A percentile compares a stretch with the other conserved stretches of the same genome.
Conservation (phyloP, 2,888 invertebrate genomes). For the Seira musarum region DNA sequence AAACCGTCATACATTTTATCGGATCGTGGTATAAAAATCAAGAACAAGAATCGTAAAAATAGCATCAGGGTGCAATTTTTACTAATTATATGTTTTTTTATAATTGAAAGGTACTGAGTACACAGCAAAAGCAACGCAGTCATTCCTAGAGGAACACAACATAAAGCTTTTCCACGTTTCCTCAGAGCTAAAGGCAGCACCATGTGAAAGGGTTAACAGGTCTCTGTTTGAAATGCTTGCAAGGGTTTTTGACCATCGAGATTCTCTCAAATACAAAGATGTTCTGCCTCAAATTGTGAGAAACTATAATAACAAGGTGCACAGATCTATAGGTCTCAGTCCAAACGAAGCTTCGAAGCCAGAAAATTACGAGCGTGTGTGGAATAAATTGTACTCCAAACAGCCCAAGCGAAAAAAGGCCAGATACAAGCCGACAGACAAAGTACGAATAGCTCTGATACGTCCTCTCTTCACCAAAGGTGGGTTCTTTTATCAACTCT, state of each 20-base stretch:
- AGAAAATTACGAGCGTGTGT: slow-evolving; percentile 5
- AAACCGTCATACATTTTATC: slow-evolving; percentile 11
- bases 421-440: too few relatives aligned
- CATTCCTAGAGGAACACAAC: slow-evolving; percentile 12
- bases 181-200: background rate
- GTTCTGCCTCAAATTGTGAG: background rate
- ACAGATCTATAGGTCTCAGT: background rate
- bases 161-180: slow-evolving; percentile 4
- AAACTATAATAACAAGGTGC: slow-evolving; percentile 3
- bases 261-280: slow-evolving; percentile 15
- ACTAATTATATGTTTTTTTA: background rate
- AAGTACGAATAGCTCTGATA: slow-evolving; percentile 3
- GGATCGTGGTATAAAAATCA: slow-evolving; percentile 10
- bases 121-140: background rate
- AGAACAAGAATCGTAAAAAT: background rate
- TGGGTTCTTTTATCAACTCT: too few relatives aligned
- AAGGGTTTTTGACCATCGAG: background rate
- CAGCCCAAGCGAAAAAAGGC: too few relatives aligned
- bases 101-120: slow-evolving; percentile 24
- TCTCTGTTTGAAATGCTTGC: background rate
- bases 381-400: slow-evolving; percentile 13
- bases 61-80: too few relatives aligned
- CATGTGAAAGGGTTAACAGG: background rate
- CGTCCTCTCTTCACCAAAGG: background rate
- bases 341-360: slow-evolving; percentile 17